A percentile compares a stretch with the other conserved stretches of the same genome.
These are phyloP conservation scores for Araneus ventricosus DNA, from an alignment of 1,140 invertebrate species.

Conservation along the genomic window DNA sequence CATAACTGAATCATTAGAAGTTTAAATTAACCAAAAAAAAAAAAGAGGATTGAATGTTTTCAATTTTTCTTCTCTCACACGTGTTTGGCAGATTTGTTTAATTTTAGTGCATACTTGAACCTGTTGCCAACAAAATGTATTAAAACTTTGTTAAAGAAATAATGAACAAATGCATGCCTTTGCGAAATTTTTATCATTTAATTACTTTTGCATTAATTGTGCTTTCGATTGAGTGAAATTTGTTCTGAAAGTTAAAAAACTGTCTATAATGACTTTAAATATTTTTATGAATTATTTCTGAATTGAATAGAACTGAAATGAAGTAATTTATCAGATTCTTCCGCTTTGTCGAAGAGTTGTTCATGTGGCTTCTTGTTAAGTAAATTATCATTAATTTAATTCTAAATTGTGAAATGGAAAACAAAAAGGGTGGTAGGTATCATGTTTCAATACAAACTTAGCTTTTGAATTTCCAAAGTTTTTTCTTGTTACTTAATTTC, in stretches of 20 bases:
- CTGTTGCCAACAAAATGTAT: background rate
- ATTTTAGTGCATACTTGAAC: background rate
- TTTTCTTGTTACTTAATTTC: background rate
- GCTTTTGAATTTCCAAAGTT: background rate
- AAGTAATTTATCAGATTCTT: background rate
- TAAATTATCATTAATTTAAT: constrained; percentile 14
- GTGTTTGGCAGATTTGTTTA: background rate
- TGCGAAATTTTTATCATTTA: too few species aligned
- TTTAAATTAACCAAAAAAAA: too few species aligned
- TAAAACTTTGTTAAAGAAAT: too few species aligned
- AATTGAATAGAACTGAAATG: background rate
- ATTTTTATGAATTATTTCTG: too few species aligned
- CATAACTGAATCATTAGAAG: constrained; percentile 23
- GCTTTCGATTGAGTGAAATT: too few species aligned
- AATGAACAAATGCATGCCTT: too few species aligned
- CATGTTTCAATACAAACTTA: background rate
- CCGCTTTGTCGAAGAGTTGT: constrained; percentile 25
- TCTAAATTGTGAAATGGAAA: background rate
- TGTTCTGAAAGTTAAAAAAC: too few species aligned
- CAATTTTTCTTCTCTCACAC: background rate
- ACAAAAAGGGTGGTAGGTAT: constrained; percentile 5
- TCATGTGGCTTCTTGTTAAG: background rate
- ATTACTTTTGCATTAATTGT: too few species aligned
- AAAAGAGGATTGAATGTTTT: background rate
- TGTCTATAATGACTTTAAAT: too few species aligned